phyloP scores from a whole-genome alignment of 2,888 invertebrate species.

The Diplolepis rosae region DNA sequence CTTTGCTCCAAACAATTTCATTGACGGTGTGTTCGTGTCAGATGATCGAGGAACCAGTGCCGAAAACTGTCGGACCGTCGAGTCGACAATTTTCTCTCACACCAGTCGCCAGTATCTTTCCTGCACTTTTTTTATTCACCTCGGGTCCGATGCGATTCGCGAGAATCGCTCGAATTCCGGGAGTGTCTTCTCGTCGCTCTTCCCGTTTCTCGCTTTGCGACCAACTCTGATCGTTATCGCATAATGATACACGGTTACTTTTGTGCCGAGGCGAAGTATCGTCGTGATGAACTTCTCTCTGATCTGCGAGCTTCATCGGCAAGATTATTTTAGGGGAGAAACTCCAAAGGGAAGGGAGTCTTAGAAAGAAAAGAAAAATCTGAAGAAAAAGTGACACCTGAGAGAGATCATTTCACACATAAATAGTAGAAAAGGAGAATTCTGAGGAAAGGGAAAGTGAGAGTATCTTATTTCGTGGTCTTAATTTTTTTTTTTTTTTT shows the following conservation, averaged over 20 bases:
- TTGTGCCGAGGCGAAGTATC: neutral
- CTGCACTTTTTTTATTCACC: neutral
- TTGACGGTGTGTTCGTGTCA: conserved; percentile 31
- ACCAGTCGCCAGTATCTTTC: neutral
- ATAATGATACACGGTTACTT: neutral
- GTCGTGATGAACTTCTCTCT: too few species aligned
- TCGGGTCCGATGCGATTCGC: neutral
- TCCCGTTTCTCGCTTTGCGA: neutral
- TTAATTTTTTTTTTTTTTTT: neutral
- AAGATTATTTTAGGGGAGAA: too few species aligned
- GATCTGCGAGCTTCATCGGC: too few species aligned
- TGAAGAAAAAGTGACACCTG: neutral
- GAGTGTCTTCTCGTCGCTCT: conserved; percentile 1
- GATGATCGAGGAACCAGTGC: conserved; percentile 24
- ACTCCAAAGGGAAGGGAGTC: neutral
- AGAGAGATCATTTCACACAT: neutral
- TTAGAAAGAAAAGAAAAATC: neutral
- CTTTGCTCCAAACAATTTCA: conserved; percentile 38
- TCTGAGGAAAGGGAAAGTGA: neutral
- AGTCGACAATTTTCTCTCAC: neutral
- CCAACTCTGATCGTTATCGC: conserved; percentile 1
- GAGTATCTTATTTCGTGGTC: neutral
- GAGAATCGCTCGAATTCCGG: conserved; percentile 15
- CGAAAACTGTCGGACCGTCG: neutral
- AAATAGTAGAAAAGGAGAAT: neutral